Evolutionary conservation across 2,113 vertebrate genomes (phyloP).

Genomic region (Oncorhynchus mykiss): DNA sequence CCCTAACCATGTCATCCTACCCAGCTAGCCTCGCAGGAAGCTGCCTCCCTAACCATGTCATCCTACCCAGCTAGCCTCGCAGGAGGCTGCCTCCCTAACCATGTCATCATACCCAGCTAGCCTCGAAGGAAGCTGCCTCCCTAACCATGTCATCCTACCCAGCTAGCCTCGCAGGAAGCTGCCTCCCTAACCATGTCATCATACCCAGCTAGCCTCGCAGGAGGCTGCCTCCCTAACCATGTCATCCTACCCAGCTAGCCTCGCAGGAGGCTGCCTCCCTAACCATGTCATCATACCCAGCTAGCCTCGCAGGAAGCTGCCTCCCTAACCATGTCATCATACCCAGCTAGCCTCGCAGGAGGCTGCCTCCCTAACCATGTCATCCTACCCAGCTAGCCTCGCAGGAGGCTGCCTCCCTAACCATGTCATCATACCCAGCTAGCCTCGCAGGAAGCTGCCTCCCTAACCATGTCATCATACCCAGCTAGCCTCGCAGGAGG

Average conservation of each 20-base stretch:
- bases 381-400: slow-evolving; percentile 5
- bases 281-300: slow-evolving; percentile 1
- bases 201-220: background rate
- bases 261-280: background rate
- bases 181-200: too few species aligned
- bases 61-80: too few species aligned
- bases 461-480: slow-evolving; percentile 25
- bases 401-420: background rate
- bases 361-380: too few species aligned
- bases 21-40: too few species aligned
- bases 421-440: slow-evolving; percentile 3
- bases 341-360: background rate
- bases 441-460: background rate
- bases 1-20: too few species aligned
- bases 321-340: background rate
- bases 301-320: background rate
- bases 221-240: too few species aligned
- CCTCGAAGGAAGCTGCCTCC: background rate
- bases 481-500: slow-evolving; percentile 29
- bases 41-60: too few species aligned
- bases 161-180: background rate
- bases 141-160: too few species aligned
- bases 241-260: background rate
- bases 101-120: too few species aligned
- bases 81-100: too few species aligned